These are phyloP conservation scores for Corydoras maculifer DNA, from an alignment of 2,113 vertebrate species.

Conservation along the genomic window DNA sequence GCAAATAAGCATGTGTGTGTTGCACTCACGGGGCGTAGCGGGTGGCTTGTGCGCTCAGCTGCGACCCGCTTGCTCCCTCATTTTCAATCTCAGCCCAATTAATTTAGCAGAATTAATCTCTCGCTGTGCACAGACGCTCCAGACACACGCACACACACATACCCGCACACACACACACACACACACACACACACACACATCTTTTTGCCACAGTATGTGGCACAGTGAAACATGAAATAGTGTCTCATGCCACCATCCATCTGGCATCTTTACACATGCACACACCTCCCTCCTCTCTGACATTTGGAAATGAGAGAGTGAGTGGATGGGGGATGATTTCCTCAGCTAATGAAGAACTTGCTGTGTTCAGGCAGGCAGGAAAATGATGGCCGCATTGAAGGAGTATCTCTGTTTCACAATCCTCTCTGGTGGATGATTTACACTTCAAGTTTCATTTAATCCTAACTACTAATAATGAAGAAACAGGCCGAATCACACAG, in stretches of 20 bases:
- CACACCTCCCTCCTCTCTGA: slow-evolving; percentile 41
- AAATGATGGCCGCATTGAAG: slow-evolving; percentile 33
- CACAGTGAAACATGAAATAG: slow-evolving; percentile 70
- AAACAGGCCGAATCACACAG: background rate
- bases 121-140: slow-evolving; percentile 44
- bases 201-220: slow-evolving; percentile 43
- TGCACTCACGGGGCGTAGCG: slow-evolving; percentile 32
- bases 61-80: slow-evolving; percentile 46
- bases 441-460: slow-evolving; percentile 3
- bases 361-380: slow-evolving; percentile 39
- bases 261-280: slow-evolving; percentile 49
- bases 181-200: slow-evolving; percentile 14
- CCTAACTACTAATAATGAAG: background rate
- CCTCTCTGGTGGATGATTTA: slow-evolving; percentile 15
- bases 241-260: slow-evolving; percentile 63
- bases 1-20: slow-evolving; percentile 42
- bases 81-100: slow-evolving; percentile 55
- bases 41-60: slow-evolving; percentile 45
- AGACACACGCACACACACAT: slow-evolving; percentile 39
- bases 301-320: slow-evolving; percentile 44
- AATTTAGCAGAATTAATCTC: slow-evolving; percentile 54
- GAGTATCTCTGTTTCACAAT: slow-evolving; percentile 17
- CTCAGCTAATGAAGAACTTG: slow-evolving; percentile 47
- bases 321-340: slow-evolving; percentile 41
- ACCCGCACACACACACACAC: slow-evolving; percentile 25